phyloP scores from a whole-genome alignment of 2,113 vertebrate species.

The Physeter macrocephalus region DNA sequence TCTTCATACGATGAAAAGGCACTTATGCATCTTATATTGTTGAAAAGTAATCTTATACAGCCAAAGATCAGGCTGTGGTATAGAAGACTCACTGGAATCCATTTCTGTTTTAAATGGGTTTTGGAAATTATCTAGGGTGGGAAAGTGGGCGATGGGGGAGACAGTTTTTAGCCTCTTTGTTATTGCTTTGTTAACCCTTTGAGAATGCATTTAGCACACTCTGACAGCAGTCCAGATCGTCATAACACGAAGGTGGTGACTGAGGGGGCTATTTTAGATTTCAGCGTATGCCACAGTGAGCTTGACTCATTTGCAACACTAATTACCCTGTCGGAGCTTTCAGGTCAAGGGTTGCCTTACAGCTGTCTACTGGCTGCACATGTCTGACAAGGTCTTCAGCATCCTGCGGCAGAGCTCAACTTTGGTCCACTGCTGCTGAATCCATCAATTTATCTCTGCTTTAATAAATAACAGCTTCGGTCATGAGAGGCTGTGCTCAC shows the following conservation, averaged over 20 bases:
- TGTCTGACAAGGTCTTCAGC: neutral
- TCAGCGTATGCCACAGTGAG: neutral
- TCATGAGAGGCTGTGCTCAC: neutral
- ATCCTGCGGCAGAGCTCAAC: neutral
- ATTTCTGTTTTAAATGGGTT: slow-evolving; percentile 75
- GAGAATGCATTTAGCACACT: slow-evolving; percentile 46
- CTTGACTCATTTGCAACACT: slow-evolving; percentile 37
- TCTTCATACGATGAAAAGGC: slow-evolving; percentile 85
- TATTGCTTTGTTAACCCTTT: slow-evolving; percentile 67
- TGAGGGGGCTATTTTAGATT: neutral
- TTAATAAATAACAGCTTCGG: slow-evolving; percentile 46
- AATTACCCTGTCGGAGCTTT: slow-evolving; percentile 18
- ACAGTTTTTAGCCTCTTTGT: slow-evolving; percentile 40
- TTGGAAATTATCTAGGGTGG: slow-evolving; percentile 56
- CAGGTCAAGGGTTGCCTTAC: slow-evolving; percentile 6
- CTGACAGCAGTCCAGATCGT: neutral
- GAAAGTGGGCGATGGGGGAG: neutral
- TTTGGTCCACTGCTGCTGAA: neutral
- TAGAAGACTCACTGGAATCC: slow-evolving; percentile 75
- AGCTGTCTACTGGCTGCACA: neutral
- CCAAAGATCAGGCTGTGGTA: slow-evolving; percentile 71
- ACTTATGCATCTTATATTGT: slow-evolving; percentile 85
- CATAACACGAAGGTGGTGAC: neutral
- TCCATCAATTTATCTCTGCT: neutral
- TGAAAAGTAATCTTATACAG: slow-evolving; percentile 82